Evolutionary conservation across 1,140 invertebrate species (phyloP), one percentile per base, ranked within the genome.

Genomic region (Phenacoccus solenopsis): DNA sequence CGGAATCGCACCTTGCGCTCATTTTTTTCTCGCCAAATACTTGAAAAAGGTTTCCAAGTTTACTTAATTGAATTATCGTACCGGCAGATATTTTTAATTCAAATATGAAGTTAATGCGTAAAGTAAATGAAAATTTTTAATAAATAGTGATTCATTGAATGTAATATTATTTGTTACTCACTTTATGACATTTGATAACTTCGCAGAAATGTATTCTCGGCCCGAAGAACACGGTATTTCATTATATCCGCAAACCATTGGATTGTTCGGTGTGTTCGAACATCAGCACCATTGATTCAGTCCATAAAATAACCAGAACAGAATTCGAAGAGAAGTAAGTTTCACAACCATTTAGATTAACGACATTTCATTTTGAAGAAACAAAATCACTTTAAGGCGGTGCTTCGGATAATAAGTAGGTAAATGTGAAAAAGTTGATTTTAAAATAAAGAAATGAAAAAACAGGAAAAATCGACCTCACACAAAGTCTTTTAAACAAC

Each of bases 251-350:
- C 16, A 64, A 64, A 64, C 59, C 59, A 10, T 20, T 64, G 5
- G 59, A 64, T 22, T 64, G 59, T 22, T 25, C 59, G 25, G 59
- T 64, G 10, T 64, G 59, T 25, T 13, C 59, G 59, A 64, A 64
- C 59, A 24, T 3, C 22, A 64, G 20, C 59, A 25, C 59, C 1
- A 64, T 64, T 64, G 38, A 49, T n/a, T 16, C 38, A 10, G 38
- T n/a, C 13, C 13, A 10, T 2, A 49, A 49, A 49, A 49, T 49
- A 9, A 49, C 38, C 13, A 10, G 20, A 49, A 24, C 59, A 4
- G 59, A 64, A 64, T 64, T 64, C 59, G 59, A 24, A 64, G 59
- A 64, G 59, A 64, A 64, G 25, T 64, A 24, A 10, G 59, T 64
- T 64, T 3, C 4, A 27, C 9, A 38, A n/a, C 9, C 32, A 10